Evolutionary conservation across 1,140 invertebrate genomes (phyloP), one percentile per base, ranked within the genome.

Genomic region (Drosophila malerkotliana): DNA sequence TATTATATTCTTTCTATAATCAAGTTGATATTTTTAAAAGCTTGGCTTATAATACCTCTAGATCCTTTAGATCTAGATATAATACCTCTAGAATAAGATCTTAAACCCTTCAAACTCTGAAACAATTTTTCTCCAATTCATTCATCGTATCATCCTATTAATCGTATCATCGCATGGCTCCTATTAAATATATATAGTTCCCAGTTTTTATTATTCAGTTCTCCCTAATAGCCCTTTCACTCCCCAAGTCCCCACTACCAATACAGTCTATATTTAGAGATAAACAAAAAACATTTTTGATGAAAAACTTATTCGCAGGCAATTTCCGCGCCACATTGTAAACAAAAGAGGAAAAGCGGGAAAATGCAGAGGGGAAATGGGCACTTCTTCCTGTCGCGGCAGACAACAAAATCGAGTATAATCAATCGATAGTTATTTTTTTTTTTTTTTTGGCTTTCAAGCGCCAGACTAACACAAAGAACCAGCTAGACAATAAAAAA

Each of bases 371-470:
- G n/a, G n/a, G 18, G n/a, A 41, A 32, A 48, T 39, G 32, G 15
- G 12, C 15, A 14, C 26, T 61, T 30, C 15, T 44, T 44, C 41
- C 9, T 24, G 6, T 12, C 8, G 26, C 5, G 28, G 7, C 32
- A 49, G 56, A 49, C 62, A 51, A 15, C 24, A 30, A 12, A 62
- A n/a, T 47, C 53, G 41, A 48, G 21, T 30, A 37, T 48, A 66
- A 69, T 68, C 66, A 67, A 69, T 69, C 63, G 63, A 69, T 39
- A 69, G 63, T 68, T 71, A 47, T 60, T 47, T 45, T 52, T 60
- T 54, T 2, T 21, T 1, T 45, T 52, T 60, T 54, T 4, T 21
- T 2, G 7, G 9, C 2, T 47, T 47, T 18, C 0, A 24, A 47
- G 7, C 2, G 18, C 14, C 44, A 47, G 9, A 47, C 44, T 24